Base-by-base conservation (phyloP, 1,140 invertebrate genomes). In the Polypedilum vanderplanki region DNA sequence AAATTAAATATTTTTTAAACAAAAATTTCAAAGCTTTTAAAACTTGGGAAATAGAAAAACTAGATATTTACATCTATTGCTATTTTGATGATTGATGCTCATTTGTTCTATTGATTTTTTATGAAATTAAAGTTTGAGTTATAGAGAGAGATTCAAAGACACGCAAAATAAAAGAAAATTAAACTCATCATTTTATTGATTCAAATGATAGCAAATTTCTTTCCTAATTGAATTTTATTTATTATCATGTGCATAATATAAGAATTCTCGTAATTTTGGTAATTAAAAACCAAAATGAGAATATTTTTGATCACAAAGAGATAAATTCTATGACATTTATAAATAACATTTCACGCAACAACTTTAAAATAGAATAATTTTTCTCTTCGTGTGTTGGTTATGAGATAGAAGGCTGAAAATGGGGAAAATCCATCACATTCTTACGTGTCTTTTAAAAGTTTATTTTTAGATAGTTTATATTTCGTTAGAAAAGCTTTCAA, bases 201-300 rank as follows among this genome's bases (percentile, higher is more conserved):
- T 70, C 17, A 70, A 70, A 70, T 70, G 65, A 70, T 70, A 70
- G 65, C 65, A 70, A 70, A 70, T 70, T 70, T 22, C 20, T 70
- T 8, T 46, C 8, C 8, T 46, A 12, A 12, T 46, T 46, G 9
- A 46, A 46, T 46, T 9, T 46, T 8, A 12, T 41, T 41, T 7
- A 10, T 8, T 46, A 10, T 46, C 15, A n/a, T 57, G 12, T 57
- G n/a, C n/a, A n/a, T 15, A 12, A 57, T n/a, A 15, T 57, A 33
- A 33, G 5, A 33, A 33, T 33, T 33, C 24, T 57, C 46, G 12
- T 57, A 12, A n/a, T 57, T 57, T 57, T 57, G 15, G 46, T n/a
- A n/a, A n/a, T 15, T 57, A 12, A 12, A 15, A 12, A n/a, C n/a
- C 12, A 46, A 46, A 46, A 57, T 57, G 12, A 57, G 12, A n/a